Base-by-base conservation (phyloP, 1,140 invertebrate species). In the Lepeophtheirus salmonis region DNA sequence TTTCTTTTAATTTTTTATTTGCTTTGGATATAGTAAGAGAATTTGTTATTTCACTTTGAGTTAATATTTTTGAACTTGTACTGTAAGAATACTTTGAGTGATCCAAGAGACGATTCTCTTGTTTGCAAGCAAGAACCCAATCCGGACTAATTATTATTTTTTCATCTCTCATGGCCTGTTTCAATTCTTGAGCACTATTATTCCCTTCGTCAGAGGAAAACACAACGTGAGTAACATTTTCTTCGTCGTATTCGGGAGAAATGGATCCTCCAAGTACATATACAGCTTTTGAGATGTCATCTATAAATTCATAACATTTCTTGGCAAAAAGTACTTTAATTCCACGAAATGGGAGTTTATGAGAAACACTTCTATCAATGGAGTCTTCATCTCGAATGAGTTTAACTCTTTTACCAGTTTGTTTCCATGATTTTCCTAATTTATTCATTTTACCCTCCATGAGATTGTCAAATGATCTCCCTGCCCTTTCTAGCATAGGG, bases 81-180 rank as follows among this genome's bases (percentile, higher is more conserved):
- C 67, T 73, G 56, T 72, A 71, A 2, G 74, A 73, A 67, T 70
- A 75, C n/a, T 69, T 57, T 16, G 62, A 60, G 64, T 75, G 73
- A 54, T 73, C 71, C 6, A 74, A 68, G 56, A 64, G 58, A 13
- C 51, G 49, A 54, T 69, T 68, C 56, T 71, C 68, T 62, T 74
- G 71, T 62, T 66, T 65, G 63, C 74, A 75, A 68, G 63, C 63
- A 50, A 64, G 67, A 3, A 75, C 62, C 74, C 74, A 75, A 54
- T 73, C 67, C 21, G 73, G 72, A 17, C 70, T 70, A 13, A 75
- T 73, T 60, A 75, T 70, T 6, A 67, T 64, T 55, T 73, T 74
- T n/a, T 68, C 68, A 24, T 73, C 66, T 3, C 69, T 66, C 62
- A 67, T 69, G 0, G 73, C 73, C 54, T 66, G 56, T 51, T 69